Conservation (phyloP, 2,888 invertebrate species). For the Apodemia mormo region DNA sequence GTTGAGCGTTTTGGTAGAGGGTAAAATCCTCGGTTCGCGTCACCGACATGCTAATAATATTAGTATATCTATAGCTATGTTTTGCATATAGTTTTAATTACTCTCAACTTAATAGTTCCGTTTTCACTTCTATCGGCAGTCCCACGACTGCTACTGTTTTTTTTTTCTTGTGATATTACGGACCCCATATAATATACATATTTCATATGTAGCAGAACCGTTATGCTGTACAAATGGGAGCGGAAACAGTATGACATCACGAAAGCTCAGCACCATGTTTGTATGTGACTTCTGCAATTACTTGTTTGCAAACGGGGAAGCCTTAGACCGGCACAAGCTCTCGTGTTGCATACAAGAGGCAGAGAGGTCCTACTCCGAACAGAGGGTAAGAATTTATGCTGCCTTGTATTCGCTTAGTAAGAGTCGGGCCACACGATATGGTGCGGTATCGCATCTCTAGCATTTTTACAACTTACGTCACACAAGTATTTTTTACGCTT, state of each 20-base stretch:
- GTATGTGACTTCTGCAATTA: constrained; percentile 70
- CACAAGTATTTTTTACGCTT: no score
- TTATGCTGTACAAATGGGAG: constrained; percentile 59
- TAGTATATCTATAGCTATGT: no score
- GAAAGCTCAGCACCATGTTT: constrained; percentile 65
- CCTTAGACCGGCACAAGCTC: constrained; percentile 61
- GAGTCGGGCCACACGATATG: background rate
- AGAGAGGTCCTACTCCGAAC: constrained; percentile 40
- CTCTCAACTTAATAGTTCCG: no score
- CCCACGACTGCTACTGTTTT: no score
- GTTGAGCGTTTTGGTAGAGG: no score
- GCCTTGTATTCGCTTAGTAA: background rate
- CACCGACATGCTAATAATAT: no score
- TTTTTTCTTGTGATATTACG: no score
- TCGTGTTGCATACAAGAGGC: constrained; percentile 52
- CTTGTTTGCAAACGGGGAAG: constrained; percentile 64
- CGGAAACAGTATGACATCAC: constrained; percentile 53
- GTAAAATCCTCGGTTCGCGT: no score
- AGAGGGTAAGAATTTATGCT: constrained; percentile 40
- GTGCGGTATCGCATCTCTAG: background rate
- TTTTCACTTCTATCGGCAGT: no score
- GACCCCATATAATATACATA: background rate
- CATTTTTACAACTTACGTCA: no score
- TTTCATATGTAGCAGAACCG: constrained; percentile 52
- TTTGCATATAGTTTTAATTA: no score